Conservation (phyloP, 2,888 invertebrate species). For the Fissipunctia ypsillon region DNA sequence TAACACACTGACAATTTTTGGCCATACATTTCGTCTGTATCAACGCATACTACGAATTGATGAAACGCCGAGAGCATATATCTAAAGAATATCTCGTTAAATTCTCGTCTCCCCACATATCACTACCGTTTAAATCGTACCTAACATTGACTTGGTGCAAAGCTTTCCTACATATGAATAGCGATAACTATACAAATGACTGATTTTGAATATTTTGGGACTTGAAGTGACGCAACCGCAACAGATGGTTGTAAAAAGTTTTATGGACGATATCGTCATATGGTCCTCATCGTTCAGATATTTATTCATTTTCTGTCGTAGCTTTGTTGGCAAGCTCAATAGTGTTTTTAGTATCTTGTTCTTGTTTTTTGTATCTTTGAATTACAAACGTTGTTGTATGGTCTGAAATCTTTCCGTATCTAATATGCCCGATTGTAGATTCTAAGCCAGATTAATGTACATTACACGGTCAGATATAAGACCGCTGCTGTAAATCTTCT, state of each 20-base stretch:
- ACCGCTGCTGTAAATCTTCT: neutral
- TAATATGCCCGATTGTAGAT: neutral
- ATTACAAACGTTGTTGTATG: neutral
- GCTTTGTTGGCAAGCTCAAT: neutral
- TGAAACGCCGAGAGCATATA: neutral
- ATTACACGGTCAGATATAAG: neutral
- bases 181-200: constrained; percentile 21
- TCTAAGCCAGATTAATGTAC: neutral
- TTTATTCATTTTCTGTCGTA: constrained; percentile 10
- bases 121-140: constrained; percentile 56
- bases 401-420: neutral
- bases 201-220: constrained; percentile 25
- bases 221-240: constrained; percentile 28
- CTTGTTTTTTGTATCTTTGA: neutral
- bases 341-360: neutral
- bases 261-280: constrained; percentile 7
- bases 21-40: neutral
- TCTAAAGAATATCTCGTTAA: constrained; percentile 15
- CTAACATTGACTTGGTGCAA: constrained; percentile 15
- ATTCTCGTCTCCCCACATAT: constrained; percentile 46
- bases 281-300: neutral
- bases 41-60: neutral
- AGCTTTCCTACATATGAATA: constrained; percentile 29
- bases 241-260: constrained; percentile 42
- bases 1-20: neutral